Evolutionary conservation across 2,888 invertebrate genomes (phyloP), one percentile per base, ranked within the genome.

Genomic region (Phaonia tiefii): DNA sequence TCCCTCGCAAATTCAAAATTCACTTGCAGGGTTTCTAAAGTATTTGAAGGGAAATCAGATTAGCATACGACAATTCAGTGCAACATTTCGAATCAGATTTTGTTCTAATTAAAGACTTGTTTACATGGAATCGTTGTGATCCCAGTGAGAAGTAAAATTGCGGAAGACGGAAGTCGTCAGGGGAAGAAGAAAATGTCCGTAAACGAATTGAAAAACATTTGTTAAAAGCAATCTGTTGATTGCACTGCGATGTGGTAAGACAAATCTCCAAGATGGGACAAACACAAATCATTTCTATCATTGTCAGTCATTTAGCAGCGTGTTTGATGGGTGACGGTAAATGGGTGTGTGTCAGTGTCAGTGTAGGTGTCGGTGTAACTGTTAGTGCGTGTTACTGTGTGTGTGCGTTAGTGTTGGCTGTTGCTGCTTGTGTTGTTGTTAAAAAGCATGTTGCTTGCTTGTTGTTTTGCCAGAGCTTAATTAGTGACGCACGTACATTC

Each of bases 181-280:
- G 17, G 39, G 8, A 63, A 60, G 15, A 31, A 37, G 37, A 60
- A 11, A 63, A 60, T 31, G 15, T 11, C 20, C 37, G 11, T 11
- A 60, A 60, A 63, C 42, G 63, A 31, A 31, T 42, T 60, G 66
- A 58, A 26, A 69, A 72, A 51, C 74, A 78, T 77, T 78, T 81
- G 75, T 72, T 60, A 81, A 75, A 77, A 81, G 81, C 77, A 78
- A 81, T 81, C 77, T 81, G 81, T 81, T 81, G 81, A 81, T 81
- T 78, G 77, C 49, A 42, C 3, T 31, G 31, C 31, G 31, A 3
- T 31, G 31, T 8, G 3, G 31, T 8, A 56, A 76, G 56, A 73
- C 49, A 66, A 73, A 71, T 74, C 60, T 71, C n/a, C 70, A 81
- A 77, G 71, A 72, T 63, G 51, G 13, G 54, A n/a, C 58, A 49